Percentiles rank a stretch among this genome's conserved stretches.
phyloP scores from a whole-genome alignment of 2,113 vertebrate genomes.

The Microtus oregoni region DNA sequence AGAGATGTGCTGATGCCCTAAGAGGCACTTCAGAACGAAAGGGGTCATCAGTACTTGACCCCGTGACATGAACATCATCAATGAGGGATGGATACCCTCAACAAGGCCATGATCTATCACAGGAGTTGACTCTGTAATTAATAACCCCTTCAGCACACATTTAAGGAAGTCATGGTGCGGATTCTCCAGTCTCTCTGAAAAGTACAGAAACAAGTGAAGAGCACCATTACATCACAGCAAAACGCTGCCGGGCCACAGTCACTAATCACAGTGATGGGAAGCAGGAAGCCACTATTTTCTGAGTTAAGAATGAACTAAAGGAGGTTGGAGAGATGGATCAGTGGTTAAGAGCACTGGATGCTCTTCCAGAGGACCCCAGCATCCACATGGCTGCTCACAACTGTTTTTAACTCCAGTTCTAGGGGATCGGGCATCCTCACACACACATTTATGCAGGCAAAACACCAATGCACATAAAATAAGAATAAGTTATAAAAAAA shows the following conservation, averaged over 20 bases:
- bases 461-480: background rate
- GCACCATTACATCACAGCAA: background rate
- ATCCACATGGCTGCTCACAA: background rate
- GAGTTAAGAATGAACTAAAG: background rate
- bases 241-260: background rate
- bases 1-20: background rate
- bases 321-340: background rate
- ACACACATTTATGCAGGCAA: background rate
- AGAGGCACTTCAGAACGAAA: background rate
- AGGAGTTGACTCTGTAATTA: background rate
- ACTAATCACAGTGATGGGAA: background rate
- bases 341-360: background rate
- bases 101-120: background rate
- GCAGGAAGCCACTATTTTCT: background rate
- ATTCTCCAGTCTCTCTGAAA: background rate
- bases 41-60: background rate
- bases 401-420: background rate
- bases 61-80: background rate
- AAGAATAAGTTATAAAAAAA: background rate
- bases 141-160: background rate
- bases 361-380: background rate
- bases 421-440: background rate
- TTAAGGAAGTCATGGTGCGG: slow-evolving; percentile 29
- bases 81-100: background rate
- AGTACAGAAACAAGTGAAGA: background rate